Percentiles rank a stretch among this genome's conserved stretches.
phyloP scores from a whole-genome alignment of 2,888 invertebrate species.

The Drepanosiphum platanoidis region DNA sequence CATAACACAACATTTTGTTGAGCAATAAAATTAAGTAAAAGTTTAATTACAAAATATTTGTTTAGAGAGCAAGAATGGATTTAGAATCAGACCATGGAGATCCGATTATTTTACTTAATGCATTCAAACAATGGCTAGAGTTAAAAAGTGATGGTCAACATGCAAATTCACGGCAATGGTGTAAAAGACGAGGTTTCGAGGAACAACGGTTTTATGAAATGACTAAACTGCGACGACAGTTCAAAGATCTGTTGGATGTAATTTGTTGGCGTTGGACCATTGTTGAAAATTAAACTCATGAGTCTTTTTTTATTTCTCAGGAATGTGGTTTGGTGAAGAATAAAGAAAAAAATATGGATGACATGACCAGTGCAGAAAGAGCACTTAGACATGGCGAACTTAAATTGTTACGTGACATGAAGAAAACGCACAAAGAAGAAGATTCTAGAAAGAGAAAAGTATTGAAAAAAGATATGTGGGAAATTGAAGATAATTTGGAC shows the following conservation, averaged over 20 bases:
- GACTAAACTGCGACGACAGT: constrained; percentile 90
- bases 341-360: constrained; percentile 63
- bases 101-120: constrained; percentile 87
- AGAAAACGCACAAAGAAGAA: constrained; percentile 77
- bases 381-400: constrained; percentile 88
- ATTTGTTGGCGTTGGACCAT: too few relatives aligned
- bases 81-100: constrained; percentile 96
- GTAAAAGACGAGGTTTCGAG: constrained; percentile 87
- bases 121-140: constrained; percentile 89
- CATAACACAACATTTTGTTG: too few relatives aligned
- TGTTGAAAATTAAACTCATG: neutral
- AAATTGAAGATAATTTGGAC: constrained; percentile 71
- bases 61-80: constrained; percentile 76
- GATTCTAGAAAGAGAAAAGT: constrained; percentile 78
- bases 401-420: constrained; percentile 84
- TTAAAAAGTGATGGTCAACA: constrained; percentile 71
- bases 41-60: constrained; percentile 59
- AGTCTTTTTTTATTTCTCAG: constrained; percentile 66
- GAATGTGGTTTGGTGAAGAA: constrained; percentile 73
- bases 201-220: constrained; percentile 98
- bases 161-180: constrained; percentile 77
- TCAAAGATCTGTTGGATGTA: constrained; percentile 82
- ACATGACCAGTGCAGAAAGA: constrained; percentile 76
- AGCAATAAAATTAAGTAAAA: constrained; percentile 15
- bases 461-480: constrained; percentile 77